phyloP scores from a whole-genome alignment of 2,113 vertebrate genomes.

The Grammomys dolichurus region DNA sequence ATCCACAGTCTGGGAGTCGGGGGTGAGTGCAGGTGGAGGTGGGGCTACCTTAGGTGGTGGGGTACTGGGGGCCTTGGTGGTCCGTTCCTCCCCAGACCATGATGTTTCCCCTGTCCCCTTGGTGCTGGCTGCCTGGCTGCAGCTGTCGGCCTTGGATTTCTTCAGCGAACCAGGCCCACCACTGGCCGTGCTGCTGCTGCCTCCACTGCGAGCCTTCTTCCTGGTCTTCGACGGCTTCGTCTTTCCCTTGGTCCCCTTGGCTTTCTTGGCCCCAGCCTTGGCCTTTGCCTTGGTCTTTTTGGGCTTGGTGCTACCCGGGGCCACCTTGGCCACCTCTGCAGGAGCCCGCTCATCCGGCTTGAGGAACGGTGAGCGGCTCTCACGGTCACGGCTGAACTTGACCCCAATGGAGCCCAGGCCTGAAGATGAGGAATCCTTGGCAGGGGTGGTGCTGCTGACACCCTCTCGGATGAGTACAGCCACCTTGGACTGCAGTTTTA shows the following conservation, averaged over 20 bases:
- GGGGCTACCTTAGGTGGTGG: slow-evolving; percentile 78
- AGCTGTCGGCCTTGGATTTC: slow-evolving; percentile 87
- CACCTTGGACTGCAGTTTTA: slow-evolving; percentile 96
- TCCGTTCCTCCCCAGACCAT: slow-evolving; percentile 85
- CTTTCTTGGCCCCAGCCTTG: slow-evolving; percentile 76
- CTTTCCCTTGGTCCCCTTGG: slow-evolving; percentile 79
- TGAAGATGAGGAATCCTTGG: slow-evolving; percentile 81
- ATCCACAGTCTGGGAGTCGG: slow-evolving; percentile 95
- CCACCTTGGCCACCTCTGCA: slow-evolving; percentile 83
- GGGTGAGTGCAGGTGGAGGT: slow-evolving; percentile 90
- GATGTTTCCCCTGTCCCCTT: slow-evolving; percentile 75
- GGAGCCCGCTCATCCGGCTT: slow-evolving; percentile 87
- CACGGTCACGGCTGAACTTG: slow-evolving; percentile 95
- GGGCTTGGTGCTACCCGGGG: slow-evolving; percentile 69
- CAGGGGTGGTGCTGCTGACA: slow-evolving; percentile 93
- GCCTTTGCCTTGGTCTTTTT: slow-evolving; percentile 80
- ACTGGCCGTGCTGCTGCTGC: slow-evolving; percentile 52
- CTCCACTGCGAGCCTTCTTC: slow-evolving; percentile 78
- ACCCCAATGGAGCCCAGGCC: slow-evolving; percentile 92
- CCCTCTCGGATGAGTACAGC: slow-evolving; percentile 94
- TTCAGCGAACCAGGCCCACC: slow-evolving; percentile 75
- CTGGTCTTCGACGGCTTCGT: slow-evolving; percentile 82
- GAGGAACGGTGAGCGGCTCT: slow-evolving; percentile 95
- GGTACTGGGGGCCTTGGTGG: slow-evolving; percentile 86
- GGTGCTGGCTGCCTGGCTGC: slow-evolving; percentile 81